Evolutionary conservation across 2,113 vertebrate genomes (phyloP), one percentile per base, ranked within the genome.

Genomic region (Xenopus laevis): DNA sequence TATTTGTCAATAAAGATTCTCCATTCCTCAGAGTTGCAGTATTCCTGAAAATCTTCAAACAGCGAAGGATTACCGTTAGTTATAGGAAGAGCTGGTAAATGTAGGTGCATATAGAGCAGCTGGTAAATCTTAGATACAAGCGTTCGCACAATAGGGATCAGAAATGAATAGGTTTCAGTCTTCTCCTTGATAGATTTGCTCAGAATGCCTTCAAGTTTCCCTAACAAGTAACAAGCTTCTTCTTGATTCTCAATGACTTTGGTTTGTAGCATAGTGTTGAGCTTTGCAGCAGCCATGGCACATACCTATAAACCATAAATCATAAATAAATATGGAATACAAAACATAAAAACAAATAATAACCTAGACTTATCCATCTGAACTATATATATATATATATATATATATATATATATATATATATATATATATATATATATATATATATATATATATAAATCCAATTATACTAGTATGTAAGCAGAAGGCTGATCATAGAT

Each of bases 1-100:
- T 98, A 99, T 98, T 97, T 99, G 72, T 95, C 95, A 57, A 98
- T 95, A 85, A 96, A 99, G 87, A 95, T 86, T 64, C 96, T 92
- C 97, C 97, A 99, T 84, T 99, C 97, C 0, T 91, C 88, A 30
- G 94, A 95, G 79, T 83, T 87, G 84, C 95, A 98, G 84, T 99
- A 99, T 40, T 94, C 90, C 86, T 95, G 94, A 78, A 99, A 99
- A 86, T 98, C 97, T 86, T 99, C 97, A 77, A 98, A 98, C 86
- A 99, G 98, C 47, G 95, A 96, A 0, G 96, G 92, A 68, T 95
- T 96, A 61, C 96, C 94, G 45, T 95, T 96, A 61, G 93, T 93
- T 80, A 95, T 90, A 8, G 97, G 97, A 62, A 98, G 88, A n/a
- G 93, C 92, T 47, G 96, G 97, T 33, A 99, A 88, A 80, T 99